Evolutionary conservation across 2,113 vertebrate species (phyloP), one percentile per base, ranked within the genome.

Genomic region (Taurulus bubalis): DNA sequence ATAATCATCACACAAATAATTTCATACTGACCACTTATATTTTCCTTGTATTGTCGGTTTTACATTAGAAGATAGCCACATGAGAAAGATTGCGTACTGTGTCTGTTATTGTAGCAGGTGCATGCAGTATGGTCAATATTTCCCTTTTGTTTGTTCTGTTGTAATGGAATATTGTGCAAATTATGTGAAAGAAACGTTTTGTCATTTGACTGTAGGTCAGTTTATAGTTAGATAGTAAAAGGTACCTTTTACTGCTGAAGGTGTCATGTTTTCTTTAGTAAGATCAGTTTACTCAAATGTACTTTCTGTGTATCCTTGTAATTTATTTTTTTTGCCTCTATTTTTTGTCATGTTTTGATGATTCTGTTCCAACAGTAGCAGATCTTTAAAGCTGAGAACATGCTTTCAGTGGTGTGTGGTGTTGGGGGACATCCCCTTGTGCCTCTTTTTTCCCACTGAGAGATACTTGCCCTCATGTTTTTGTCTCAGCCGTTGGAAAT

Each of bases 401-500:
- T 67, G 28, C 14, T 78, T 76, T 82, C 26, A 51, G 53, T 45
- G 4, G 6, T 38, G 8, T 76, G 78, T 75, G 59, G 72, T 81
- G 55, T 75, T 26, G 55, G 66, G 51, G 85, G 32, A 80, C 11
- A 60, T 85, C 58, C 86, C 80, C 55, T 1, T 9, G 34, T 36
- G 36, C 40, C 8, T 76, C 2, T 70, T 71, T 87, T 49, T 83
- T 75, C 67, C 56, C 32, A 59, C 28, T 75, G 63, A 76, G 22
- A 79, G 18, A 70, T 42, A 64, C 47, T 42, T 80, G 56, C 71
- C 64, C 28, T 87, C 53, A 76, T 79, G 75, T 83, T 85, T 80
- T 87, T 12, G 51, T 24, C 53, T 71, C 8, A 45, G 56, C 53
- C 32, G 5, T 62, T 84, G 83, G 87, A 90, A 91, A 92, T 42